Percentiles rank a stretch among this genome's conserved stretches.
These are phyloP conservation scores for Trichogramma dendrolimi DNA, from an alignment of 2,888 invertebrate species.

Conservation along the genomic window DNA sequence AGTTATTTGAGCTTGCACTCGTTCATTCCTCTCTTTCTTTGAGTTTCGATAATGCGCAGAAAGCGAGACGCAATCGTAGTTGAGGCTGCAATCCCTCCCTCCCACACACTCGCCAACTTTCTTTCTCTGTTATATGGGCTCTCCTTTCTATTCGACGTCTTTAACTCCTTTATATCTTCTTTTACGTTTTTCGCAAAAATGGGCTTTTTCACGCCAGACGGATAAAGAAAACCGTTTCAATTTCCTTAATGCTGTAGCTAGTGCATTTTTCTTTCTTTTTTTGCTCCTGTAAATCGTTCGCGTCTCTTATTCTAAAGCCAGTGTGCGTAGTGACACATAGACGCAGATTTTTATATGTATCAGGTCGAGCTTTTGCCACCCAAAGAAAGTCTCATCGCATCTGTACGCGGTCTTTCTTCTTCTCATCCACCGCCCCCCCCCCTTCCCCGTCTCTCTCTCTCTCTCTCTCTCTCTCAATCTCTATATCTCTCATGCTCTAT, in stretches of 20 bases:
- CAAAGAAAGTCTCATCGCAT: too few species aligned
- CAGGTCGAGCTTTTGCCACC: too few species aligned
- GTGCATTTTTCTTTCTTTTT: conserved; percentile 1
- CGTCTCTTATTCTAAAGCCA: too few species aligned
- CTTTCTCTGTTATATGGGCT: too few species aligned
- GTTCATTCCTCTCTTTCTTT: too few species aligned
- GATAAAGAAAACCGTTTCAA: conserved; percentile 41
- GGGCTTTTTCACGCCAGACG: conserved; percentile 19
- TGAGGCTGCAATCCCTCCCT: too few species aligned
- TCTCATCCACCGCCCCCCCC: conserved; percentile 20
- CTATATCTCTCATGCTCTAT: background rate
- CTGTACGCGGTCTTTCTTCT: background rate
- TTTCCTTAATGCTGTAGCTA: conserved; percentile 37
- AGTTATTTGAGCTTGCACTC: too few species aligned
- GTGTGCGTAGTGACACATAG: too few species aligned
- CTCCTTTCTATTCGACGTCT: conserved; percentile 19
- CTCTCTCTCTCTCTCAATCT: conserved; percentile 7
- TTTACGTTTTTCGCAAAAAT: conserved; percentile 8
- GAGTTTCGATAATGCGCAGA: too few species aligned
- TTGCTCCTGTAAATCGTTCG: conserved; percentile 28
- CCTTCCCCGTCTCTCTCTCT: conserved; percentile 8
- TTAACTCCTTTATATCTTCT: conserved; percentile 1
- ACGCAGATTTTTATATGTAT: too few species aligned
- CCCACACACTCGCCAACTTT: too few species aligned
- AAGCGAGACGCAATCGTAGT: too few species aligned